Evolutionary conservation across 1,140 invertebrate species (phyloP).

Genomic region (Maniola jurtina): DNA sequence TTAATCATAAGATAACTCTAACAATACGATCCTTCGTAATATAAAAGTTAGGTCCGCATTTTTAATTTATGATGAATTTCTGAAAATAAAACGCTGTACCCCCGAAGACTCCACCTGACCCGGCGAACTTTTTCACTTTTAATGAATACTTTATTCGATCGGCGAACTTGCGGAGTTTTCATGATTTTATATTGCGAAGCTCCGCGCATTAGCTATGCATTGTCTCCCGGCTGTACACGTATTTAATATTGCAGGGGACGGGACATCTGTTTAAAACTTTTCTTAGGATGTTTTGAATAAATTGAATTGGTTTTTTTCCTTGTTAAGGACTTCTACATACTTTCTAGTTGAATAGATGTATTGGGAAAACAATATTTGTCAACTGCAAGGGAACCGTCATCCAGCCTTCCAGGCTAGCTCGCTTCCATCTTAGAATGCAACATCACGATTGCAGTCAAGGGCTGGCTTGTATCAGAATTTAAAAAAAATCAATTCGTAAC

Average conservation of each 20-base stretch:
- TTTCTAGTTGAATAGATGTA: background rate
- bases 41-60: constrained; percentile 29
- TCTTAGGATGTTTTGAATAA: constrained; percentile 24
- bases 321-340: background rate
- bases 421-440: too few relatives aligned
- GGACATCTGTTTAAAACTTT: constrained; percentile 35
- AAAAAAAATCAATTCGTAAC: too few relatives aligned
- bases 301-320: constrained; percentile 26
- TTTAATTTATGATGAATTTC: constrained; percentile 32
- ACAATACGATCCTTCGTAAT: constrained; percentile 6
- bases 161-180: constrained; percentile 52
- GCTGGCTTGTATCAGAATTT: too few relatives aligned
- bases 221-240: constrained; percentile 47
- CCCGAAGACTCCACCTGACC: constrained; percentile 47
- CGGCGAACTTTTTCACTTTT: constrained; percentile 48
- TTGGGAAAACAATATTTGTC: too few relatives aligned
- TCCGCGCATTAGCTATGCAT: constrained; percentile 63
- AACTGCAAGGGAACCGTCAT: too few relatives aligned
- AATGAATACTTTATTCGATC: constrained; percentile 70
- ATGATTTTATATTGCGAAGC: constrained; percentile 71
- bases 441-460: too few relatives aligned
- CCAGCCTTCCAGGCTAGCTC: too few relatives aligned
- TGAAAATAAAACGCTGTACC: constrained; percentile 27
- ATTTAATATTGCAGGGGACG: constrained; percentile 54
- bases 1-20: background rate